Conservation (phyloP, 2,797 vertebrate species). For the Gymnothorax javanicus region DNA sequence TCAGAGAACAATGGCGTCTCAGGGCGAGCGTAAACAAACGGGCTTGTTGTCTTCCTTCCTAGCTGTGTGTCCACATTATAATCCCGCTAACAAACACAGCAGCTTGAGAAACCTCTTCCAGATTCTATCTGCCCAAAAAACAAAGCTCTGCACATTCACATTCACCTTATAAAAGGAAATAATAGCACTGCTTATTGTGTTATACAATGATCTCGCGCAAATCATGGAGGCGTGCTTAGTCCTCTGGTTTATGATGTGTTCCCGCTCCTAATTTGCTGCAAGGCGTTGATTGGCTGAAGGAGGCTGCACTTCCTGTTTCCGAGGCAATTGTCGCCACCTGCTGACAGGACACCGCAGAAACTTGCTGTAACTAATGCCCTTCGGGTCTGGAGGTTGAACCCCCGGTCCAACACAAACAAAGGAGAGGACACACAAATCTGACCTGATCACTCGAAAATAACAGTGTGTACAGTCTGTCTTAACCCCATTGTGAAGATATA, state of each 20-base stretch:
- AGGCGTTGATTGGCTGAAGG: too few relatives aligned
- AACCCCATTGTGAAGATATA: too few relatives aligned
- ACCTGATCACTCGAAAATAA: too few relatives aligned
- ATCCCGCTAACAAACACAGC: neutral
- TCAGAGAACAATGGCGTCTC: slow-evolving; percentile 3
- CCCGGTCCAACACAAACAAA: neutral
- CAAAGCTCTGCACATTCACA: neutral
- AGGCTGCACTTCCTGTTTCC: neutral
- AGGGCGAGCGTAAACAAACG: neutral
- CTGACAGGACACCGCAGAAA: neutral
- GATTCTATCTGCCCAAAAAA: neutral
- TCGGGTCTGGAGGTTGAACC: neutral
- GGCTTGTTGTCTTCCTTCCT: neutral
- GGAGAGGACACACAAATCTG: too few relatives aligned
- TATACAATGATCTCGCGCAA: neutral
- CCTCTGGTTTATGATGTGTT: too few relatives aligned
- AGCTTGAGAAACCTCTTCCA: neutral
- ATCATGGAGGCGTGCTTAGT: too few relatives aligned
- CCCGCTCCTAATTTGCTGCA: too few relatives aligned
- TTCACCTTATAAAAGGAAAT: neutral
- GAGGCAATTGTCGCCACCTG: neutral
- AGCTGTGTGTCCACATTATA: neutral
- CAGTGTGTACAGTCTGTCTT: too few relatives aligned
- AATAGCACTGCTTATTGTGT: neutral
- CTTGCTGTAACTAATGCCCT: neutral